Evolutionary conservation across 1,140 invertebrate species (phyloP), one percentile per base, ranked within the genome.

Genomic region (Mizuhopecten yessoensis): DNA sequence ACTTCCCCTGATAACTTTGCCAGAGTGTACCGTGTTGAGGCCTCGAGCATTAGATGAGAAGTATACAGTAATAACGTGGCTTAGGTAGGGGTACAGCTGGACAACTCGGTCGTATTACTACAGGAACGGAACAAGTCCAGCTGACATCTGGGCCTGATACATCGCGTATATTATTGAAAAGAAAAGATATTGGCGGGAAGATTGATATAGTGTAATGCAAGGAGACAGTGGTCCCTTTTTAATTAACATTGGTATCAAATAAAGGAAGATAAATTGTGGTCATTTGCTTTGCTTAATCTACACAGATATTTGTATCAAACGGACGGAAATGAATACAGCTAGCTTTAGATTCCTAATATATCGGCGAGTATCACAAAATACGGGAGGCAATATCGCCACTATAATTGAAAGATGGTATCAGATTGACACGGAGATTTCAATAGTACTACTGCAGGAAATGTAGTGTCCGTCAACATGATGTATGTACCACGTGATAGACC

Each of bases 201-300:
- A 75, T 29, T 3, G 57, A 75, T 29, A 75, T 9, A 29, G 57
- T 23, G 29, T 75, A 75, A 29, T 75, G 57, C n/a, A 75, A 75
- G n/a, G 57, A 29, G 57, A 7, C 23, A 75, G 17, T 29, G 17
- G 3, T 75, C 23, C 11, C 57, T n/a, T 75, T 17, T 75, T 75
- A 75, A 75, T 75, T 75, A 75, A 75, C 57, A 75, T 5, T 75
- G 11, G 57, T 75, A 75, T 75, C 57, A 75, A 75, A n/a, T 75
- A 75, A 75, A 75, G 57, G 57, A n/a, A 75, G 23, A 75, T 75
- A 3, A n/a, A 17, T 75, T 9, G 5, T 29, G 9, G 23, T 75
- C 57, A 75, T 29, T 75, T 23, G 23, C 2, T 3, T 23, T 17
- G 57, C 29, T 75, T 75, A n/a, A 75, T 75, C 29, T 75, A 75